Base-by-base conservation (phyloP, 2,113 vertebrate genomes). In the Chionis minor region DNA sequence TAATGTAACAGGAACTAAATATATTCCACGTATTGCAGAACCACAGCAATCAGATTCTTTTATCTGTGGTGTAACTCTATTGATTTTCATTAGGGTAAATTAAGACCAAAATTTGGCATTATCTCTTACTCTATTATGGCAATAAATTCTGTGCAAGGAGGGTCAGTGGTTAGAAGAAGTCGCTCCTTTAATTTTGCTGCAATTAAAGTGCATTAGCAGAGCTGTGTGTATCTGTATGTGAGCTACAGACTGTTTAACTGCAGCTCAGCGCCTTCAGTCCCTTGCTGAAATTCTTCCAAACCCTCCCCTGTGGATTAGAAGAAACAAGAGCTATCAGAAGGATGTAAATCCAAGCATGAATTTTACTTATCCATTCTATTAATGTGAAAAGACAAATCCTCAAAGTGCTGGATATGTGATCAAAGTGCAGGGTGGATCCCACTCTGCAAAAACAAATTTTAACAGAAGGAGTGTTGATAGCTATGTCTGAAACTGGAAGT, bases 381-480 rank as follows among this genome's bases (percentile, higher is more conserved):
- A 96, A 96, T 92, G 85, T 92, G 92, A 96, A 96, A 75, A 84
- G 92, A 97, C 91, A 94, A 9, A 93, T 93, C 84, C 81, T 97
- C 70, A 28, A 93, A 93, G 81, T 94, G 52, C 87, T 97, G 80
- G 63, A 35, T 94, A 67, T 88, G 32, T 95, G 91, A 96, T 97
- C 85, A 91, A 91, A 96, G 82, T 56, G 67, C 89, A 89, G 56
- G 83, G 93, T 91, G 74, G 86, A 89, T 91, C 54, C 74, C 19
- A 27, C 70, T 94, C 79, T 85, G 86, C 55, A 95, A 95, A 86
- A 96, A 73, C 84, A 96, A 94, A 96, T 91, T 66, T 89, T 95
- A 83, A 91, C 90, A 93, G 88, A 94, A 97, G 96, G 58, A 88
- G 95, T 97, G 97, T 96, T 98, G 98, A 98, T 98, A 97, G 96